A percentile compares a stretch with the other conserved stretches of the same genome.
These are phyloP conservation scores for Malachius bipustulatus DNA, from an alignment of 2,888 invertebrate species.

Conservation along the genomic window DNA sequence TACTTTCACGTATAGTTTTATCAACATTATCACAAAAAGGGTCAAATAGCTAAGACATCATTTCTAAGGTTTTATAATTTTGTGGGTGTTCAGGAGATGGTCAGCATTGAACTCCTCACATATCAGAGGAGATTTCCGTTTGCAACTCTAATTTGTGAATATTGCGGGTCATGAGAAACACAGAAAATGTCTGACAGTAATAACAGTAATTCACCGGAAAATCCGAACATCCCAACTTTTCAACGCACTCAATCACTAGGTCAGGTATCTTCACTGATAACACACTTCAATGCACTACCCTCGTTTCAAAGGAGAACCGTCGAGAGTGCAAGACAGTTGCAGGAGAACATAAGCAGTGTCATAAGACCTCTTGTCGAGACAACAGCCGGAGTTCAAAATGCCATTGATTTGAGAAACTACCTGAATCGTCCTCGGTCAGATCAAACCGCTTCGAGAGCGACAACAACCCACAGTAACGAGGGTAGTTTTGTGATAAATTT, in stretches of 20 bases:
- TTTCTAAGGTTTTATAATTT: no score
- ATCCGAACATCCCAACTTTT: conserved; percentile 38
- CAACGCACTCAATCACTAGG: conserved; percentile 19
- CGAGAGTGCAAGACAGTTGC: conserved; percentile 31
- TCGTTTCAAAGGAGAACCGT: conserved; percentile 22
- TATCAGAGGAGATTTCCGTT: no score
- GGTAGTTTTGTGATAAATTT: conserved; percentile 26
- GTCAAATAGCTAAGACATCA: no score
- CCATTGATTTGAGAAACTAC: conserved; percentile 25
- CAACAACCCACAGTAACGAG: conserved; percentile 8
- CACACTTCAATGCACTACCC: conserved; percentile 2
- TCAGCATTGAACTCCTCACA: no score
- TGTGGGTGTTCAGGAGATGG: no score
- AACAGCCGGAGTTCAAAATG: conserved; percentile 31
- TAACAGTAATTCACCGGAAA: no score
- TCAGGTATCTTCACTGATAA: background rate
- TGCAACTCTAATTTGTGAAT: no score
- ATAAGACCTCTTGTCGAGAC: conserved; percentile 54
- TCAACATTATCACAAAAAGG: no score
- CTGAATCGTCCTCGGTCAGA: conserved; percentile 21
- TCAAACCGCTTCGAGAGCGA: conserved; percentile 3
- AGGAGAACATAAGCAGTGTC: conserved; percentile 31
- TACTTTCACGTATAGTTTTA: no score
- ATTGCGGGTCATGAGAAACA: no score
- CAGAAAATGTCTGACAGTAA: no score